Evolutionary conservation across 2,888 invertebrate species (phyloP).

Genomic region (Galeruca laticollis): DNA sequence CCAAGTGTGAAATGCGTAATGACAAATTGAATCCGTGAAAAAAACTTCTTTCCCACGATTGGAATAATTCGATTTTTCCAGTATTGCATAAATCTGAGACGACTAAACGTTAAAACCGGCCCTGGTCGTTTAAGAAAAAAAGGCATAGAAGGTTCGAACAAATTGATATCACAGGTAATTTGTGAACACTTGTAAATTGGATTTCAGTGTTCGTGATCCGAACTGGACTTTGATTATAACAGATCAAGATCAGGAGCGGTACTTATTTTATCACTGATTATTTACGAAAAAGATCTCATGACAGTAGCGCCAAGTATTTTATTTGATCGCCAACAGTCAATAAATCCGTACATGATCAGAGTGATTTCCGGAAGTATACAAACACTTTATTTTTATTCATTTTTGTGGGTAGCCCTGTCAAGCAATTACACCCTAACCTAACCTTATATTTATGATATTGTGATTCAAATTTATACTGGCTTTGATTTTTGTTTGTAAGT

Average conservation of each 20-base stretch:
- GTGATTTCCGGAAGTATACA: too few species aligned
- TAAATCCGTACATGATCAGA: too few species aligned
- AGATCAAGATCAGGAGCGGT: constrained; percentile 50
- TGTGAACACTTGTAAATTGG: constrained; percentile 60
- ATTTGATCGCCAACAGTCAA: too few species aligned
- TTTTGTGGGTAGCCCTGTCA: too few species aligned
- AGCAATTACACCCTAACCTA: too few species aligned
- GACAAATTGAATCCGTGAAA: too few species aligned
- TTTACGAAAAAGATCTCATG: constrained; percentile 46
- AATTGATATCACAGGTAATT: constrained; percentile 56
- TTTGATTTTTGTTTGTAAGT: too few species aligned
- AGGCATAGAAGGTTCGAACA: constrained; percentile 43
- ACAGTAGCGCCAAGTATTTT: constrained; percentile 10
- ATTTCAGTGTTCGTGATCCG: constrained; percentile 53
- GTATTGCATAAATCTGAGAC: background rate
- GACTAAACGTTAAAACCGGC: constrained; percentile 9
- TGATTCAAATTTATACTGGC: too few species aligned
- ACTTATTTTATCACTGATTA: constrained; percentile 52
- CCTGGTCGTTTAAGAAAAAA: constrained; percentile 25
- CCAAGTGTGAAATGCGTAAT: too few species aligned
- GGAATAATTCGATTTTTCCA: background rate
- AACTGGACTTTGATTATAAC: constrained; percentile 53
- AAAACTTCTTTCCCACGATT: background rate
- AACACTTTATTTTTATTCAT: too few species aligned
- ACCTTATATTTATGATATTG: too few species aligned